Percentiles rank a stretch among this genome's conserved stretches.
Evolutionary conservation across 2,797 vertebrate genomes (phyloP).

Genomic region (Odontamblyopus rebecca): DNA sequence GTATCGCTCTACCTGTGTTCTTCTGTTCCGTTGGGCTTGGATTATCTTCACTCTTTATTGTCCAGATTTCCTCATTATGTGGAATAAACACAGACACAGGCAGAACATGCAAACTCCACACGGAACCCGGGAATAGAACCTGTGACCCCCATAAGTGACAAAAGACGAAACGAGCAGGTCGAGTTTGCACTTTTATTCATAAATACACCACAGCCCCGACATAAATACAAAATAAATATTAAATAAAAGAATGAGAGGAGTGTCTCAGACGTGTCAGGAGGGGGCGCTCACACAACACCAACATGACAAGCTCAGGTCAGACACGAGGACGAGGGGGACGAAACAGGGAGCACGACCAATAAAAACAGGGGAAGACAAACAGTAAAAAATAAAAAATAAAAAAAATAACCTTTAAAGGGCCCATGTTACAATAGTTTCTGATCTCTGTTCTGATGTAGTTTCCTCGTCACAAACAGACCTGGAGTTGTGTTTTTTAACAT

Average conservation of each 20-base stretch:
- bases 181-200: constrained; percentile 47
- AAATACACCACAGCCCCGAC: constrained; percentile 37
- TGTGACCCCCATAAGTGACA: background rate
- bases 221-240: constrained; percentile 70
- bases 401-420: background rate
- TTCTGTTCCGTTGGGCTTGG: no score
- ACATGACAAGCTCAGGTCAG: background rate
- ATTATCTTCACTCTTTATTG: no score
- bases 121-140: background rate
- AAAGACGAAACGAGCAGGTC: background rate
- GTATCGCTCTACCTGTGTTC: no score
- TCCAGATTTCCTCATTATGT: no score
- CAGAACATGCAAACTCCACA: no score
- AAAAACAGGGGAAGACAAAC: background rate
- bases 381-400: background rate
- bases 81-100: no score
- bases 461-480: no score
- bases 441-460: no score
- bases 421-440: no score
- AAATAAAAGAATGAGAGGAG: constrained; percentile 51
- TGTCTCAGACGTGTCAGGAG: background rate
- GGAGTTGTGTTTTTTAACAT: no score
- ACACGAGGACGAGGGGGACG: no score
- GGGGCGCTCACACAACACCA: no score
- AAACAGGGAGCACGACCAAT: background rate